Evolutionary conservation across 1,140 invertebrate species (phyloP).

Genomic region (Lordiphosa mommai): DNA sequence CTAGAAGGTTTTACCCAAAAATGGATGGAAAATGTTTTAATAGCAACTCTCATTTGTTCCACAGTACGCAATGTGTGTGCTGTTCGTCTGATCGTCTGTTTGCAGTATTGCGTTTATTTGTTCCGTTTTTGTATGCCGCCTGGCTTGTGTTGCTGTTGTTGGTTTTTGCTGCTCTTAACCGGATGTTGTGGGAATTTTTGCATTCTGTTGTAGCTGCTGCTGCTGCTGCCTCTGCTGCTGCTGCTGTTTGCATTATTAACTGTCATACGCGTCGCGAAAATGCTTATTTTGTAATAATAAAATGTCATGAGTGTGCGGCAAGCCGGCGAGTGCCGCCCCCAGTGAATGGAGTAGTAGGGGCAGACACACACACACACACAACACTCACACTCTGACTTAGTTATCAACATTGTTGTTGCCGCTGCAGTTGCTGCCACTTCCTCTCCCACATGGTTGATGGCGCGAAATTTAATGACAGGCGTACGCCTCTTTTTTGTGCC

Average conservation of each 20-base stretch:
- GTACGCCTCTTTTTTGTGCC: conserved; percentile 65
- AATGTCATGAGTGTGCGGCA: conserved; percentile 64
- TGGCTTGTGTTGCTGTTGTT: conserved; percentile 23
- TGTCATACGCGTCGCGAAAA: conserved; percentile 69
- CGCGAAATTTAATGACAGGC: conserved; percentile 71
- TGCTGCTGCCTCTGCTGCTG: conserved; percentile 28
- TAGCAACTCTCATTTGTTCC: neutral
- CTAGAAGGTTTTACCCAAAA: too few relatives aligned
- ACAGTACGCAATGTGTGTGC: conserved; percentile 30
- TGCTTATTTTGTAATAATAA: conserved; percentile 77
- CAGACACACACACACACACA: neutral
- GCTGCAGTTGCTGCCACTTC: conserved; percentile 16
- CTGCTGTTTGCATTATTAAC: conserved; percentile 63
- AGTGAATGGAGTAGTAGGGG: neutral
- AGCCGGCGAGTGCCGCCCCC: conserved; percentile 35
- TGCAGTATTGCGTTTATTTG: conserved; percentile 54
- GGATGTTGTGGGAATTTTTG: conserved; percentile 77
- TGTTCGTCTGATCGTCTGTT: conserved; percentile 16
- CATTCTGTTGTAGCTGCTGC: conserved; percentile 41
- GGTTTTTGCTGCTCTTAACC: conserved; percentile 54
- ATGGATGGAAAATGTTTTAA: too few relatives aligned
- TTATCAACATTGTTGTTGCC: conserved; percentile 39
- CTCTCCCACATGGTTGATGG: conserved; percentile 25
- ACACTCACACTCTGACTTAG: conserved; percentile 48
- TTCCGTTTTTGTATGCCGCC: conserved; percentile 52